phyloP scores from a whole-genome alignment of 2,888 invertebrate species.

The Andrena hattorfiana region DNA sequence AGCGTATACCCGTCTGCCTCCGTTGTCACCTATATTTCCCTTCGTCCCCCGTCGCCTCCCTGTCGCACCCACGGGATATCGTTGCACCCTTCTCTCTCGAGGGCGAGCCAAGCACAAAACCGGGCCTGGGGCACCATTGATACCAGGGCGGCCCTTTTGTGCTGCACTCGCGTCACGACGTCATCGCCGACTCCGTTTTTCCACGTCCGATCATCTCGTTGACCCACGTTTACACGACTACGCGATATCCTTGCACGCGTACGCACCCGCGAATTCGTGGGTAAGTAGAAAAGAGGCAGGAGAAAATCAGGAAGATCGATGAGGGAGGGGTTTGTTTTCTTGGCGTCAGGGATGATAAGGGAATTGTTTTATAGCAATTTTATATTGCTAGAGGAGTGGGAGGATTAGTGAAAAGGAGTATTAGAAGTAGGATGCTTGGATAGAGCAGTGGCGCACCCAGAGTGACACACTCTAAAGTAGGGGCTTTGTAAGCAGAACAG shows the following conservation, averaged over 20 bases:
- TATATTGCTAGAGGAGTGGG: too few species aligned
- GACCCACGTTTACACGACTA: constrained; percentile 20
- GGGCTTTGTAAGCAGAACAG: too few species aligned
- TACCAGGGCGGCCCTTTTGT: constrained; percentile 46
- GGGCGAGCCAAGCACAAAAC: constrained; percentile 63
- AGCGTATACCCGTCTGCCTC: neutral
- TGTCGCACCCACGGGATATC: constrained; percentile 14
- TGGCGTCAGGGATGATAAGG: too few species aligned
- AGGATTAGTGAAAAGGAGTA: too few species aligned
- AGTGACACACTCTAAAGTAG: too few species aligned
- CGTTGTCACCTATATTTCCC: constrained; percentile 35
- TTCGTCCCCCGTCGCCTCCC: constrained; percentile 7
- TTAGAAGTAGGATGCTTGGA: too few species aligned
- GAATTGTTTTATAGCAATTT: too few species aligned
- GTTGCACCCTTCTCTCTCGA: constrained; percentile 54
- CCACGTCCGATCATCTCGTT: constrained; percentile 18
- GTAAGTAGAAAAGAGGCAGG: neutral
- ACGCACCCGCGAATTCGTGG: neutral
- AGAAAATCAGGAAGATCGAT: too few species aligned
- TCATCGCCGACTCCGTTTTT: constrained; percentile 44
- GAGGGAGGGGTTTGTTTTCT: too few species aligned
- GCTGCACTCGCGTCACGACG: constrained; percentile 48
- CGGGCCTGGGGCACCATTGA: constrained; percentile 53
- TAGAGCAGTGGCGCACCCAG: too few species aligned
- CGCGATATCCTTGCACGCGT: constrained; percentile 16